phyloP scores from a whole-genome alignment of 2,888 invertebrate species.

The Gordius sp. region DNA sequence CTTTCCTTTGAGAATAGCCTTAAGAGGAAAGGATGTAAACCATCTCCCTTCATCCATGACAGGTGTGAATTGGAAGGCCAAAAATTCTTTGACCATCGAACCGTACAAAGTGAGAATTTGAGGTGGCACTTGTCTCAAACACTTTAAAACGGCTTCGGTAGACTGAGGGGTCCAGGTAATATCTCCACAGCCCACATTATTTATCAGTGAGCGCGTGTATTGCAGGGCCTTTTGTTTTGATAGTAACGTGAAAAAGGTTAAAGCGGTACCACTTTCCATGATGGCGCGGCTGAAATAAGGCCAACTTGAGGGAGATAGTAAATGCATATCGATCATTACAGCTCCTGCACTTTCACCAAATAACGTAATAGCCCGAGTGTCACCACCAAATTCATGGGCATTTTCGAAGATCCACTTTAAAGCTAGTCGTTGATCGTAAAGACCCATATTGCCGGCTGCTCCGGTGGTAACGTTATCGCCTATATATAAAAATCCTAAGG shows the following conservation, averaged over 20 bases:
- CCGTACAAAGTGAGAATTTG: too few relatives aligned
- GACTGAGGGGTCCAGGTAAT: not conserved
- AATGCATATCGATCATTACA: conserved; percentile 36
- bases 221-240: too few relatives aligned
- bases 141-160: not conserved
- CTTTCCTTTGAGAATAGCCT: not conserved
- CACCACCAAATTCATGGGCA: conserved; percentile 58
- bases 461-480: conserved; percentile 30
- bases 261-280: conserved; percentile 63
- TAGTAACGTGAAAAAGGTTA: too few relatives aligned
- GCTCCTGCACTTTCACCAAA: conserved; percentile 89
- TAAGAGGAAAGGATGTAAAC: not conserved
- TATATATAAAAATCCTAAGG: conserved; percentile 40
- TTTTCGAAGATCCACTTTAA: conserved; percentile 76
- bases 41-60: not conserved
- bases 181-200: too few relatives aligned
- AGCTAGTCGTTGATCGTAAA: conserved; percentile 76
- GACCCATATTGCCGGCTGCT: conserved; percentile 60
- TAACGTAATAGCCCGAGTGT: conserved; percentile 48
- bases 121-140: too few relatives aligned
- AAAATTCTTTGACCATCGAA: not conserved
- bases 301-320: conserved; percentile 54
- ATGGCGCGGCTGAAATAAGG: conserved; percentile 36
- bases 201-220: too few relatives aligned
- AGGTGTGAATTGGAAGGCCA: not conserved